Conservation (phyloP, 2,888 invertebrate species). For the Sarcophaga subvicina region DNA sequence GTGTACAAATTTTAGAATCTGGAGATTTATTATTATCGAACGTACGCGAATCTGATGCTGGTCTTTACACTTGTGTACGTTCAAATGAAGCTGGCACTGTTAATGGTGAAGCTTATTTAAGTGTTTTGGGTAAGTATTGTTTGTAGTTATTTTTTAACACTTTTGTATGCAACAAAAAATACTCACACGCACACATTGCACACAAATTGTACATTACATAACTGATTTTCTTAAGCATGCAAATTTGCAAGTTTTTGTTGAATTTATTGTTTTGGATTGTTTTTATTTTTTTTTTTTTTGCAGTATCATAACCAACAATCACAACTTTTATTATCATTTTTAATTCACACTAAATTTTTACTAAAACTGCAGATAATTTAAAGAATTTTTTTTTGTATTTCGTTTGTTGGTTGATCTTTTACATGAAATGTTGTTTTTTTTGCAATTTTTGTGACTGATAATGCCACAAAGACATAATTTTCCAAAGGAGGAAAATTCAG, state of each 20-base stretch:
- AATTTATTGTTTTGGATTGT: slow-evolving; percentile 9
- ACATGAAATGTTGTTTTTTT: no score
- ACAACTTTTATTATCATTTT: slow-evolving; percentile 20
- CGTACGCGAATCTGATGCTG: slow-evolving; percentile 91
- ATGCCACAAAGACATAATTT: no score
- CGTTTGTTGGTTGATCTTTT: no score
- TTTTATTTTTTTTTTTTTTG: slow-evolving; percentile 4
- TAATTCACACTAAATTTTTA: slow-evolving; percentile 31
- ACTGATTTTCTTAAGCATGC: slow-evolving; percentile 15
- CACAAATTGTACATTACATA: slow-evolving; percentile 12
- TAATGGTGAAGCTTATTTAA: slow-evolving; percentile 90
- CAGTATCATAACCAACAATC: slow-evolving; percentile 6
- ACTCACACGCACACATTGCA: background rate
- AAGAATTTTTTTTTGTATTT: slow-evolving; percentile 3
- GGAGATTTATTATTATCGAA: slow-evolving; percentile 95
- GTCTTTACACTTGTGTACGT: slow-evolving; percentile 94
- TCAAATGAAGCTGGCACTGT: slow-evolving; percentile 95
- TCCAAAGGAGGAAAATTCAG: no score
- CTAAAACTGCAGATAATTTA: slow-evolving; percentile 9
- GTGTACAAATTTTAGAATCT: slow-evolving; percentile 92
- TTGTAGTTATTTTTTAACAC: background rate
- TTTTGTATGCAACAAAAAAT: background rate
- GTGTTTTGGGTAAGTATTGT: slow-evolving; percentile 88
- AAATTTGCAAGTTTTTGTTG: slow-evolving; percentile 34
- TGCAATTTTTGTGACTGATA: no score